Conservation (phyloP, 2,113 vertebrate species). For the Noturus placidus region DNA sequence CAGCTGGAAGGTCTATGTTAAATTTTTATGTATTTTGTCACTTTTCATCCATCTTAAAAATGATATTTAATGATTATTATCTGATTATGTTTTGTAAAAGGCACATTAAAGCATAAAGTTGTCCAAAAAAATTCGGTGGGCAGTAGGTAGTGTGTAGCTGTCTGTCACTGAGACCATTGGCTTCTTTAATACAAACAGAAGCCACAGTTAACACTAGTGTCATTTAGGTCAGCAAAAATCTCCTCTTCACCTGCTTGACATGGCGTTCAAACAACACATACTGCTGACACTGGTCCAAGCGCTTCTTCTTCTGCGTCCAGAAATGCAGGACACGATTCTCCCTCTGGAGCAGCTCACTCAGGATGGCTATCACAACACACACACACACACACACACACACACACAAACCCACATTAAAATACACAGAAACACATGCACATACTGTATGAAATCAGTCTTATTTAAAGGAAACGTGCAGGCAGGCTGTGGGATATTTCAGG, state of each 20-base stretch:
- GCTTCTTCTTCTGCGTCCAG: constrained; percentile 95
- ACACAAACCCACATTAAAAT: not conserved
- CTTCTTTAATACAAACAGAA: not conserved
- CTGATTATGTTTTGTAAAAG: not conserved
- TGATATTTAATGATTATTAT: not conserved
- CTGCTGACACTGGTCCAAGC: constrained; percentile 96
- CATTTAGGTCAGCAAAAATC: not conserved
- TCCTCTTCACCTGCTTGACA: constrained; percentile 88
- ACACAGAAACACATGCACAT: not conserved
- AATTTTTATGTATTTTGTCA: not conserved
- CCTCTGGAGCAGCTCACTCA: constrained; percentile 93
- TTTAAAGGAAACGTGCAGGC: not conserved
- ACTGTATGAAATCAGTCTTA: not conserved
- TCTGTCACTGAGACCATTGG: not conserved
- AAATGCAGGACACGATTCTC: constrained; percentile 96
- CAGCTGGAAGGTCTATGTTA: not conserved
- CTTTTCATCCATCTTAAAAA: too few species aligned
- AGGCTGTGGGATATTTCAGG: not conserved
- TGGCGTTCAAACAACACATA: constrained; percentile 95
- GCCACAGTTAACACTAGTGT: not conserved
- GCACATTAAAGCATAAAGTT: not conserved
- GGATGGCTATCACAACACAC: constrained; percentile 78
- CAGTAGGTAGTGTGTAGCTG: not conserved
- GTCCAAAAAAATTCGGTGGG: not conserved
- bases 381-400: constrained; percentile 31